phyloP scores from a whole-genome alignment of 1,140 invertebrate genomes.

The Pogonomyrmex barbatus region DNA sequence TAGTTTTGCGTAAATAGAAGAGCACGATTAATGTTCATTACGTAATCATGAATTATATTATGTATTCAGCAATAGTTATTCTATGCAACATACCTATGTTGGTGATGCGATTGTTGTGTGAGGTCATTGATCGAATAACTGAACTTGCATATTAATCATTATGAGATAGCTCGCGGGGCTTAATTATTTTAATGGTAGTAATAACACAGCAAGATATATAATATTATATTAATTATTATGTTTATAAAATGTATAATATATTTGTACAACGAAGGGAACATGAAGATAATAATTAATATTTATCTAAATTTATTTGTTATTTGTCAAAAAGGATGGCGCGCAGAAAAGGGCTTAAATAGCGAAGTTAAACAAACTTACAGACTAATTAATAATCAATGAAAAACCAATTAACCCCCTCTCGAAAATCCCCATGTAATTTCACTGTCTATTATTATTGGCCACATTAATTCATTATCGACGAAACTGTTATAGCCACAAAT shows the following conservation, averaged over 20 bases:
- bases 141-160: slow-evolving; percentile 43
- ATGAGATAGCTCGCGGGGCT: slow-evolving; percentile 34
- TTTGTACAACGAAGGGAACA: not conserved
- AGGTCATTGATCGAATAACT: slow-evolving; percentile 36
- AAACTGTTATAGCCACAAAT: slow-evolving; percentile 38
- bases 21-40: slow-evolving; percentile 5
- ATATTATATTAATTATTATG: slow-evolving; percentile 56
- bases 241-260: slow-evolving; percentile 35
- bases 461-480: slow-evolving; percentile 55
- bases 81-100: not conserved
- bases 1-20: slow-evolving; percentile 22
- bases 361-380: slow-evolving; percentile 51
- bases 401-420: slow-evolving; percentile 59
- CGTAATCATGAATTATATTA: slow-evolving; percentile 36
- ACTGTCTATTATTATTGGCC: slow-evolving; percentile 49
- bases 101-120: not conserved
- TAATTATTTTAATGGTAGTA: slow-evolving; percentile 56
- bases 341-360: not conserved
- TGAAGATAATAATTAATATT: slow-evolving; percentile 49
- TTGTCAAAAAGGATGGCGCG: not conserved
- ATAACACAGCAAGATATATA: slow-evolving; percentile 22
- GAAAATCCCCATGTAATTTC: slow-evolving; percentile 48
- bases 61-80: slow-evolving; percentile 4
- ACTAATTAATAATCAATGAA: slow-evolving; percentile 58
- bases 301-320: slow-evolving; percentile 36